Evolutionary conservation across 2,797 vertebrate species (phyloP), one percentile per base, ranked within the genome.

Genomic region (Pterois miles): DNA sequence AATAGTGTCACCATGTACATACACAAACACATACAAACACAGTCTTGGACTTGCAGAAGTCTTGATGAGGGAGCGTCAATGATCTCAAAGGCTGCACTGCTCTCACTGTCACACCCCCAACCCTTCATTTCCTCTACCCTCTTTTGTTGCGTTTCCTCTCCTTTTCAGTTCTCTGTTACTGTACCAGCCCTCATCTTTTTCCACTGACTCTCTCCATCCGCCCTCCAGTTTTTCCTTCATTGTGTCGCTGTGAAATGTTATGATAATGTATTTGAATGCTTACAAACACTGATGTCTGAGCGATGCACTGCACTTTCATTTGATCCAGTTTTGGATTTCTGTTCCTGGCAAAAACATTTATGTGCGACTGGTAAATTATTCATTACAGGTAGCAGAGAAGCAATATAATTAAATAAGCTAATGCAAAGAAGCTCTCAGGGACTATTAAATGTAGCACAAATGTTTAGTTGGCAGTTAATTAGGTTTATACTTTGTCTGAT

Each of bases 331-430:
- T 85, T 63, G 65, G 65, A 76, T 69, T 76, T 48, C 66, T 73
- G 48, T 89, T 82, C 79, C 85, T 58, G 78, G 80, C 54, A 90
- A 90, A 79, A 85, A 77, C 7, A 53, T 86, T 86, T 65, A 73
- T 64, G 65, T 78, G 74, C 1, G 54, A 66, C 74, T 80, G 31
- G 78, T 91, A 84, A 89, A 91, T 92, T 86, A 89, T 92, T 88
- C 65, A 93, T 91, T 77, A 83, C 76, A 89, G 76, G 89, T 87
- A 84, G 73, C 66, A 50, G 63, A 74, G 74, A 86, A 36, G 72
- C 81, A 82, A 78, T 82, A 76, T 92, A 85, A 91, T 92, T 87
- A 89, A 89, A 92, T 92, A 88, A 90, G 78, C 66, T 78, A 85
- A 89, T 81, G 78, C 86, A 83, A 88, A 86, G 73, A 88, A 67